Conservation (phyloP, 2,888 invertebrate genomes). For the Rhagium mordax region DNA sequence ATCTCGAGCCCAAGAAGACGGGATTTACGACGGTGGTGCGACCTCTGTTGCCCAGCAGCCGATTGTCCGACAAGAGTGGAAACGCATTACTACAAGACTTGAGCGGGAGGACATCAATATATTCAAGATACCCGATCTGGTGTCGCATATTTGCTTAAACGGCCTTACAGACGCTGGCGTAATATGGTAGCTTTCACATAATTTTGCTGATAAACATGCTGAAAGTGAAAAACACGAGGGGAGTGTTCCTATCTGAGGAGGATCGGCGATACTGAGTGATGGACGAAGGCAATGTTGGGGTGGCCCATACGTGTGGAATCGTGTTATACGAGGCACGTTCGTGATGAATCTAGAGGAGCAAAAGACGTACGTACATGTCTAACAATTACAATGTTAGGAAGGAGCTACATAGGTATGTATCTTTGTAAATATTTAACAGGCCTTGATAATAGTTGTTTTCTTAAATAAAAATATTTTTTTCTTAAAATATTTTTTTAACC, state of each 20-base stretch:
- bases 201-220: conserved; percentile 59
- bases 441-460: too few species aligned
- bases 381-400: too few species aligned
- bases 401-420: too few species aligned
- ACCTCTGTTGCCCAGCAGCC: conserved; percentile 62
- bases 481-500: too few species aligned
- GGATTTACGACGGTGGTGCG: conserved; percentile 54
- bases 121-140: conserved; percentile 66
- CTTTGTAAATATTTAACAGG: too few species aligned
- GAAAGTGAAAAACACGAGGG: conserved; percentile 54
- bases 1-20: conserved; percentile 48
- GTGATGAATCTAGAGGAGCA: too few species aligned
- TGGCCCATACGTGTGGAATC: not conserved
- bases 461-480: too few species aligned
- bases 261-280: conserved; percentile 37
- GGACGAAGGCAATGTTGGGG: conserved; percentile 8
- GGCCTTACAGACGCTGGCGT: conserved; percentile 65
- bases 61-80: conserved; percentile 66
- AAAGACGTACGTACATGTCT: too few species aligned
- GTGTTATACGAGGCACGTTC: too few species aligned
- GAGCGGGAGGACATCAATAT: conserved; percentile 67
- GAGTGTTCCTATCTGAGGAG: conserved; percentile 46
- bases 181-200: conserved; percentile 68
- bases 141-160: conserved; percentile 69
- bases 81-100: conserved; percentile 66